Evolutionary conservation across 2,113 vertebrate species (phyloP).

Genomic region (Bufo gargarizans): DNA sequence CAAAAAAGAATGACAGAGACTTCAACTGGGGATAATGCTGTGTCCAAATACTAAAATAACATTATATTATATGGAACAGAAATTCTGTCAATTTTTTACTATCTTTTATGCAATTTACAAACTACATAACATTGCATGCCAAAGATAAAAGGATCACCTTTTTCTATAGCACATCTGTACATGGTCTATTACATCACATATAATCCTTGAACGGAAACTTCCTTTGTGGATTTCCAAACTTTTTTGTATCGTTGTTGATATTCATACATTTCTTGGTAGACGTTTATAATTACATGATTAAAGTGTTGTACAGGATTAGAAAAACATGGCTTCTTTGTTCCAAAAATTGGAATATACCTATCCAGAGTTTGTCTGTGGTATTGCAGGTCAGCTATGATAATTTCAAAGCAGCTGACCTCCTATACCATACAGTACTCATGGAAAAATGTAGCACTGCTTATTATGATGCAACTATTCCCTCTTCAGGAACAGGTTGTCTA

Average conservation of each 20-base stretch:
- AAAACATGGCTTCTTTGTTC: too few species aligned
- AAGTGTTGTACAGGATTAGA: too few species aligned
- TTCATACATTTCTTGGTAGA: too few species aligned
- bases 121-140: not conserved
- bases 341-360: too few species aligned
- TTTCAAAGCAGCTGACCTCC: too few species aligned
- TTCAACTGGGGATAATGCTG: slow-evolving; percentile 22
- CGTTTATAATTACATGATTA: too few species aligned
- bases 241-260: not conserved
- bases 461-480: too few species aligned
- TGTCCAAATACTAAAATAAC: slow-evolving; percentile 38
- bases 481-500: too few species aligned
- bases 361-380: too few species aligned
- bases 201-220: not conserved
- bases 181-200: not conserved
- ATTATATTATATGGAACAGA: slow-evolving; percentile 30
- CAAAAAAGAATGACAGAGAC: slow-evolving; percentile 49
- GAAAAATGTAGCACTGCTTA: too few species aligned
- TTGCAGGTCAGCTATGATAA: too few species aligned
- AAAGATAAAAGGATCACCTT: not conserved
- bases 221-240: not conserved
- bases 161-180: not conserved
- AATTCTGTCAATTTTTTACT: slow-evolving; percentile 11
- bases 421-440: too few species aligned
- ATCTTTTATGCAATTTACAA: not conserved